Conservation (phyloP, 2,888 invertebrate species). For the Congeria kusceri region DNA sequence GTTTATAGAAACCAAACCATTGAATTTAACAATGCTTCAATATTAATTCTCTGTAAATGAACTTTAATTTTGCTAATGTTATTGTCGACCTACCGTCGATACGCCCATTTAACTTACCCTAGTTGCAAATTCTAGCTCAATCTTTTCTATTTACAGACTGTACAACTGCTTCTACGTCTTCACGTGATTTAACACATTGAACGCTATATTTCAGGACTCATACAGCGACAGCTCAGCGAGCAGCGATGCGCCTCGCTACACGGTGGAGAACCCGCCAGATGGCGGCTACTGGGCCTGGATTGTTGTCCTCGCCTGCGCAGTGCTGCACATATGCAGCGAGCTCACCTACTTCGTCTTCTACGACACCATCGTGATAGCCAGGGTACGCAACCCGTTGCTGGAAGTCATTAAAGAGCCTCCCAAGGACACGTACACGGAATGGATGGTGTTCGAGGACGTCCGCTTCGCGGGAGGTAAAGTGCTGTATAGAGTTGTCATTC, state of each 20-base stretch:
- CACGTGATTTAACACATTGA: no score
- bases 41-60: no score
- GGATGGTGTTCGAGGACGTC: slow-evolving; percentile 58
- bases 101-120: no score
- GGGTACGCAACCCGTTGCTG: slow-evolving; percentile 19
- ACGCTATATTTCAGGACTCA: slow-evolving; percentile 27
- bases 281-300: slow-evolving; percentile 62
- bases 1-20: no score
- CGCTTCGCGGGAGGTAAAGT: slow-evolving; percentile 46
- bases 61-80: no score
- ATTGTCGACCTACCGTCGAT: no score
- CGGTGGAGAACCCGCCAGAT: slow-evolving; percentile 58
- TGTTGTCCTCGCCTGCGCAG: slow-evolving; percentile 54
- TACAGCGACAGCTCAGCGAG: slow-evolving; percentile 25
- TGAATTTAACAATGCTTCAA: no score
- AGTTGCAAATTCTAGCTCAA: no score
- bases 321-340: slow-evolving; percentile 56
- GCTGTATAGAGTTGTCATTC: no score
- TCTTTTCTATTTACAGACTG: no score
- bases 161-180: no score
- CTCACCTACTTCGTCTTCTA: slow-evolving; percentile 54
- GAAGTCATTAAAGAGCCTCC: background rate
- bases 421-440: slow-evolving; percentile 43
- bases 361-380: slow-evolving; percentile 46
- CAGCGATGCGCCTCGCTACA: slow-evolving; percentile 1